A percentile compares a stretch with the other conserved stretches of the same genome.
These are phyloP conservation scores for Pantherophis alleghaniensis DNA, from an alignment of 2,797 vertebrate species.

Conservation along the genomic window DNA sequence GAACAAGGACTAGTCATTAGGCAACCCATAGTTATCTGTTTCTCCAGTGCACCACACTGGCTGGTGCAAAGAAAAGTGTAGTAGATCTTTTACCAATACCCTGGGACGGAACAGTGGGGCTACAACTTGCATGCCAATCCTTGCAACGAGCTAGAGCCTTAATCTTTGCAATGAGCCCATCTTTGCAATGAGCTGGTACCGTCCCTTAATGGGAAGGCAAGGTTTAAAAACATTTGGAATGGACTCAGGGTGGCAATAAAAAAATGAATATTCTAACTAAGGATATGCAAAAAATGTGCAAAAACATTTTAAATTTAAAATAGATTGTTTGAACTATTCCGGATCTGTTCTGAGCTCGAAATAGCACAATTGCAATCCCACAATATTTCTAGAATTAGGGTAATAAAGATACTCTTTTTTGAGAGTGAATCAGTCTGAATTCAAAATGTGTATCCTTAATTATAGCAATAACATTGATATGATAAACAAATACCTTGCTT, in stretches of 20 bases:
- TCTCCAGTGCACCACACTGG: neutral
- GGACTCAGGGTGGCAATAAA: neutral
- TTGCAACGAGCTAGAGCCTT: neutral
- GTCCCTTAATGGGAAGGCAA: neutral
- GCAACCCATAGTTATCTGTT: neutral
- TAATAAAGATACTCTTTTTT: neutral
- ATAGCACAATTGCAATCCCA: neutral
- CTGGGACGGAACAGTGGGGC: neutral
- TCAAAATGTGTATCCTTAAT: neutral
- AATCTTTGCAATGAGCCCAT: too few species aligned
- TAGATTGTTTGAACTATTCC: neutral
- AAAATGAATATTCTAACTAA: neutral
- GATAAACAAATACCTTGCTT: neutral
- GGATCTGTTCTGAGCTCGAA: neutral
- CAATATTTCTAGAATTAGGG: neutral
- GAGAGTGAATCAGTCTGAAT: neutral
- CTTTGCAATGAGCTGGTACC: neutral
- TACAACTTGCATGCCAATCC: neutral
- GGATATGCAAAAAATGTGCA: neutral
- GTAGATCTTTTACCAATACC: neutral
- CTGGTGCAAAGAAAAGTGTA: neutral
- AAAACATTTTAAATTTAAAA: neutral
- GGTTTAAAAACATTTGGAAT: neutral
- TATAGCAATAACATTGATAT: neutral
- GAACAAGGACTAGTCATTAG: neutral